phyloP scores from a whole-genome alignment of 2,113 vertebrate species.

The Orcinus orca region DNA sequence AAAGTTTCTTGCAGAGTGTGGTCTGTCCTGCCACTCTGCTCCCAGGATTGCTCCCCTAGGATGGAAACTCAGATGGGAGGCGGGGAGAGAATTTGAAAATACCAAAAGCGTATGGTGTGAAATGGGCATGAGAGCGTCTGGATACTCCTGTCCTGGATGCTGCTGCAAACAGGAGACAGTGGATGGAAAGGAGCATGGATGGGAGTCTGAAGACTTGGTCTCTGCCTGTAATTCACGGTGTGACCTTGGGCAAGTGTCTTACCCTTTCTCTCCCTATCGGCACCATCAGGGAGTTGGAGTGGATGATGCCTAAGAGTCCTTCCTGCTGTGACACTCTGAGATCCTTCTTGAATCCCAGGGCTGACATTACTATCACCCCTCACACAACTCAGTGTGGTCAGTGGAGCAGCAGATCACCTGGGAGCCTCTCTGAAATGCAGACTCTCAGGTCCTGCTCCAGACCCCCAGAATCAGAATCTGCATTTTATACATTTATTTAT shows the following conservation, averaged over 20 bases:
- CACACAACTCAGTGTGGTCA: background rate
- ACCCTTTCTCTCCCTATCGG: background rate
- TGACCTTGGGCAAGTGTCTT: background rate
- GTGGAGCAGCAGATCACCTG: background rate
- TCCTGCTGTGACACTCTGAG: background rate
- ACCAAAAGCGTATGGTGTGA: background rate
- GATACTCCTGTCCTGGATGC: background rate
- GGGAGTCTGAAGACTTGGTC: background rate
- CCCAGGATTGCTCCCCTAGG: background rate
- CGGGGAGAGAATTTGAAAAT: background rate
- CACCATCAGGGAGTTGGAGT: background rate
- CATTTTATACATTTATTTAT: background rate
- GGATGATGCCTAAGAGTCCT: background rate
- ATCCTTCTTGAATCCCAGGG: no score
- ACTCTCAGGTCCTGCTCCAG: background rate
- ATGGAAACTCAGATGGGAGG: background rate
- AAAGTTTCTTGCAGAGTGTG: background rate
- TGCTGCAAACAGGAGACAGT: background rate
- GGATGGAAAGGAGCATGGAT: background rate
- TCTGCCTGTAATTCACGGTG: background rate
- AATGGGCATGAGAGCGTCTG: rapidly evolving
- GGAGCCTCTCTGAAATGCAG: background rate
- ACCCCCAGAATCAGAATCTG: background rate
- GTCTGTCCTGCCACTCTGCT: background rate
- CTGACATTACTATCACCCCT: rapidly evolving